Evolutionary conservation across 2,113 vertebrate species (phyloP).

Genomic region (Condylura cristata): DNA sequence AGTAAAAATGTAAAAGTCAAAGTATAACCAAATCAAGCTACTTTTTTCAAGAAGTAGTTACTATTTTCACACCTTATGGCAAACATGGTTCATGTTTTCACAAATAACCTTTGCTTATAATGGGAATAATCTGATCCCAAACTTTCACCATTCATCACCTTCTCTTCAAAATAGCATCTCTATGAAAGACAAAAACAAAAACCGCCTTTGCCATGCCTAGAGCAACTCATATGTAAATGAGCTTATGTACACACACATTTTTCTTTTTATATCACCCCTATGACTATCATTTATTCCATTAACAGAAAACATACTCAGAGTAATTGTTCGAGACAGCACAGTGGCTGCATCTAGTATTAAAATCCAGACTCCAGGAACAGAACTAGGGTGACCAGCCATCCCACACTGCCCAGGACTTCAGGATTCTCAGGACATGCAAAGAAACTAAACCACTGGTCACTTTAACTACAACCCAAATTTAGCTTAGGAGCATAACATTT

Average conservation of each 20-base stretch:
- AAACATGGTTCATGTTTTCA: background rate
- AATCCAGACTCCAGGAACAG: background rate
- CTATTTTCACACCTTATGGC: background rate
- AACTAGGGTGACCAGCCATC: background rate
- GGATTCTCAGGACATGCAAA: background rate
- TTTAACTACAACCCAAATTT: background rate
- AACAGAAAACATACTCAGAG: background rate
- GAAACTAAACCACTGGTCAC: background rate
- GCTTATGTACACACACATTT: background rate
- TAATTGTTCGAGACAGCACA: background rate
- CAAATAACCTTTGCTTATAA: background rate
- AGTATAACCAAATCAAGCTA: background rate
- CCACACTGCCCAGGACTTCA: background rate
- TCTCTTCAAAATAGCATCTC: background rate
- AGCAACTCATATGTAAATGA: background rate
- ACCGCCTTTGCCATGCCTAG: background rate
- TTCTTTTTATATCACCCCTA: background rate
- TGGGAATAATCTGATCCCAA: background rate
- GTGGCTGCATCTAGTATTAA: background rate
- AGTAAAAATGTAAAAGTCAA: background rate
- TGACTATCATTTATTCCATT: background rate
- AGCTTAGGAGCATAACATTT: background rate
- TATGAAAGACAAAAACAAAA: background rate
- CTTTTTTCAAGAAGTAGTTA: background rate
- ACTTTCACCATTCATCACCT: background rate